Conservation (phyloP, 1,140 invertebrate species). For the Watersipora subatra region DNA sequence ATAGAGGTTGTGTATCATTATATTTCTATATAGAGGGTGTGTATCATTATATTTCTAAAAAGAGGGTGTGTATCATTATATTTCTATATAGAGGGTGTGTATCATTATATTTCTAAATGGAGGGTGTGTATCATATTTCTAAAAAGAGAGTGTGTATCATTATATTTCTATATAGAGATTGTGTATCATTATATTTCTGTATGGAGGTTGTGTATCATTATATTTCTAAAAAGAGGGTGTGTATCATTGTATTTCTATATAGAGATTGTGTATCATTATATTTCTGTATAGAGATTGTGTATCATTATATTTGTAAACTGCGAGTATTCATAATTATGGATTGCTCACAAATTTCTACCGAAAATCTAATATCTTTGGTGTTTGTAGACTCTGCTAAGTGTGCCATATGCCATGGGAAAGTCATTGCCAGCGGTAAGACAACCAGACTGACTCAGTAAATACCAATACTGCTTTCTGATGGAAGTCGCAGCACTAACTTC, state of each 20-base stretch:
- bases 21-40: no score
- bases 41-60: neutral
- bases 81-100: no score
- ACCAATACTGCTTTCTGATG: neutral
- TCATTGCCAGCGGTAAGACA: slow-evolving; percentile 52
- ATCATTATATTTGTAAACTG: slow-evolving; percentile 1
- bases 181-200: neutral
- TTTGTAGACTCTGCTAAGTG: slow-evolving; percentile 58
- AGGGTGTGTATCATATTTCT: neutral
- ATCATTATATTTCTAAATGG: neutral
- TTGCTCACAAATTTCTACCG: neutral
- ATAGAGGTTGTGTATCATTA: neutral
- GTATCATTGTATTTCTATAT: neutral
- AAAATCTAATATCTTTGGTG: slow-evolving; percentile 15
- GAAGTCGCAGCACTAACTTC: neutral
- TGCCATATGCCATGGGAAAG: slow-evolving; percentile 56
- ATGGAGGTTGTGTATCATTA: neutral
- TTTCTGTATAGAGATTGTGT: neutral
- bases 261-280: neutral
- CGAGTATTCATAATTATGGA: slow-evolving; percentile 2
- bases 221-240: neutral
- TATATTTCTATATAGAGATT: no score
- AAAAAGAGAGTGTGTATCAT: neutral
- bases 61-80: neutral
- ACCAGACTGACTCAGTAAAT: neutral